Conservation (phyloP, 2,888 invertebrate species). For the Thumatha senex region DNA sequence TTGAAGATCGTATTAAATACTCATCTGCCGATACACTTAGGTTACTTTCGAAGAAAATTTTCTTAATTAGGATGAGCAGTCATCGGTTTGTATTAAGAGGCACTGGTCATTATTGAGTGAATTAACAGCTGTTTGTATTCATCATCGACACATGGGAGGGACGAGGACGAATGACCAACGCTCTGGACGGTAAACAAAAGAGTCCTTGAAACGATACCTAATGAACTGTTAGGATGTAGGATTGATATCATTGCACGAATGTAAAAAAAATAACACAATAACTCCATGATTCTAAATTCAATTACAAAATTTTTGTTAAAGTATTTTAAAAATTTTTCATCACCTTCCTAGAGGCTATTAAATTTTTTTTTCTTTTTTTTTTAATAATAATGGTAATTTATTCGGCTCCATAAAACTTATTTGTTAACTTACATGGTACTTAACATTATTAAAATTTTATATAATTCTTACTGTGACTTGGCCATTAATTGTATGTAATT, state of each 20-base stretch:
- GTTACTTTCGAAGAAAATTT: constrained; percentile 38
- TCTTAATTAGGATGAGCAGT: constrained; percentile 51
- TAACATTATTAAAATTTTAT: too few relatives aligned
- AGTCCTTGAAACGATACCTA: constrained; percentile 37
- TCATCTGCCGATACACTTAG: too few relatives aligned
- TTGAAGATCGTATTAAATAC: too few relatives aligned
- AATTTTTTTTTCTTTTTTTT: too few relatives aligned
- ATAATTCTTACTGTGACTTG: too few relatives aligned
- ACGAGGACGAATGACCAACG: constrained; percentile 44
- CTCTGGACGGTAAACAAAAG: constrained; percentile 39
- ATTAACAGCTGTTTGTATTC: constrained; percentile 58
- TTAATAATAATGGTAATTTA: too few relatives aligned
- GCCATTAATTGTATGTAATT: too few relatives aligned
- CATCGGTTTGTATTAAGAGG: constrained; percentile 42
- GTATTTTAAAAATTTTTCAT: too few relatives aligned
- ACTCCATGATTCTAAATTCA: background rate
- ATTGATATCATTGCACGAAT: background rate
- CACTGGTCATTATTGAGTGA: constrained; percentile 44
- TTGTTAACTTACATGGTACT: too few relatives aligned
- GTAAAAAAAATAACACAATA: background rate
- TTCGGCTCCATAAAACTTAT: too few relatives aligned
- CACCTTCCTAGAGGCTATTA: too few relatives aligned
- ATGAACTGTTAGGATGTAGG: background rate
- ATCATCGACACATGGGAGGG: constrained; percentile 33
- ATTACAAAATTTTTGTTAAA: too few relatives aligned